Conservation (phyloP, 2,797 vertebrate genomes). For the Eulemur albifrons region DNA sequence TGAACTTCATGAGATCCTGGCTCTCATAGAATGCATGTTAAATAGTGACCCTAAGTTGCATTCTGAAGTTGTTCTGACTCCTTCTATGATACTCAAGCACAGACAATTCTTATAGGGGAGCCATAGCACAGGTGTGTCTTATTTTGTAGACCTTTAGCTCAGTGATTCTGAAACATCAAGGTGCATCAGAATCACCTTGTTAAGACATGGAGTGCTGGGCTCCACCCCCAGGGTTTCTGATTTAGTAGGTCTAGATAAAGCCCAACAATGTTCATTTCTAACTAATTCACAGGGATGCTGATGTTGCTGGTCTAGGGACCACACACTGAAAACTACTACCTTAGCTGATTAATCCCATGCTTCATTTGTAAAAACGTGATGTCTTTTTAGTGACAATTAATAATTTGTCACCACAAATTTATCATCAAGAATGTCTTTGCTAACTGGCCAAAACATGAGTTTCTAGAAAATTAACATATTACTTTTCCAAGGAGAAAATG, state of each 20-base stretch:
- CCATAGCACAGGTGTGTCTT: background rate
- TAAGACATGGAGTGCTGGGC: background rate
- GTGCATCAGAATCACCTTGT: background rate
- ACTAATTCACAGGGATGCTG: background rate
- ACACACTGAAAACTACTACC: background rate
- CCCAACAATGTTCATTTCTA: background rate
- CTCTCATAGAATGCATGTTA: background rate
- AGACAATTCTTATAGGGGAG: background rate
- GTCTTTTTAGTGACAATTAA: background rate
- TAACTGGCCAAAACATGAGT: background rate
- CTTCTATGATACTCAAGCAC: background rate
- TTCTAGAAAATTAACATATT: background rate
- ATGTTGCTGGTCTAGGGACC: background rate
- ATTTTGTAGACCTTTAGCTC: background rate
- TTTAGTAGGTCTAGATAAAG: background rate
- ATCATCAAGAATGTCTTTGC: background rate
- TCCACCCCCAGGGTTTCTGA: background rate
- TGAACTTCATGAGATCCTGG: background rate
- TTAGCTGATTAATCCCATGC: background rate
- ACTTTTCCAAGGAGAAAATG: constrained; percentile 50
- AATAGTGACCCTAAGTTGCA: background rate
- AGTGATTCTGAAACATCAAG: background rate
- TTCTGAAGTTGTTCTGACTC: background rate
- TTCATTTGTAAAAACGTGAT: background rate
- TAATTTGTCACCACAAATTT: background rate